These are phyloP conservation scores for Therioaphis trifolii DNA, from an alignment of 2,888 invertebrate species.

Conservation along the genomic window DNA sequence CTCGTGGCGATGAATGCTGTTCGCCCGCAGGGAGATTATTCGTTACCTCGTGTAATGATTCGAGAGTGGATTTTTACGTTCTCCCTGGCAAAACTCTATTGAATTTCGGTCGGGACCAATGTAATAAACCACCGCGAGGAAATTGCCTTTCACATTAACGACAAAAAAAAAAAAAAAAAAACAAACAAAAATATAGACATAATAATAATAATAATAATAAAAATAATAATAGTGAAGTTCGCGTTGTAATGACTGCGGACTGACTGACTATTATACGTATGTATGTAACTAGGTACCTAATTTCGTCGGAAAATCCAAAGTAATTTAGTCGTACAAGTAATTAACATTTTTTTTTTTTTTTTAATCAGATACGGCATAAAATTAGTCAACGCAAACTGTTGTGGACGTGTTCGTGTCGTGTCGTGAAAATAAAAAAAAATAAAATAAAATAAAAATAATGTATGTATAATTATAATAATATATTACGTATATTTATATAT, in stretches of 20 bases:
- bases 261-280: background rate
- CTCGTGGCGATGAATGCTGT: constrained; percentile 23
- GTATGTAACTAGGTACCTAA: background rate
- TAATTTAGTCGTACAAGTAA: constrained; percentile 47
- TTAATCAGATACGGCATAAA: constrained; percentile 39
- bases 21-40: constrained; percentile 41
- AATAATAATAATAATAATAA: background rate
- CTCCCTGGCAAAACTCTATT: background rate
- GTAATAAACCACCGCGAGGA: constrained; percentile 35
- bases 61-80: background rate
- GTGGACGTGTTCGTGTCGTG: constrained; percentile 24
- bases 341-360: constrained; percentile 50
- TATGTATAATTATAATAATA: background rate
- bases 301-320: constrained; percentile 34
- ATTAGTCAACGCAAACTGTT: constrained; percentile 37
- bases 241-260: too few relatives aligned
- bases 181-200: background rate
- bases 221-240: too few relatives aligned
- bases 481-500: background rate
- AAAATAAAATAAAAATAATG: background rate
- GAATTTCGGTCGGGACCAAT: constrained; percentile 26
- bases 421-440: background rate
- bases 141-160: constrained; percentile 32
- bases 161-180: constrained; percentile 3
- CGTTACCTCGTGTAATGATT: constrained; percentile 24